Evolutionary conservation across 2,797 vertebrate species (phyloP), one percentile per base, ranked within the genome.

Genomic region (Mionectes olivaceus): DNA sequence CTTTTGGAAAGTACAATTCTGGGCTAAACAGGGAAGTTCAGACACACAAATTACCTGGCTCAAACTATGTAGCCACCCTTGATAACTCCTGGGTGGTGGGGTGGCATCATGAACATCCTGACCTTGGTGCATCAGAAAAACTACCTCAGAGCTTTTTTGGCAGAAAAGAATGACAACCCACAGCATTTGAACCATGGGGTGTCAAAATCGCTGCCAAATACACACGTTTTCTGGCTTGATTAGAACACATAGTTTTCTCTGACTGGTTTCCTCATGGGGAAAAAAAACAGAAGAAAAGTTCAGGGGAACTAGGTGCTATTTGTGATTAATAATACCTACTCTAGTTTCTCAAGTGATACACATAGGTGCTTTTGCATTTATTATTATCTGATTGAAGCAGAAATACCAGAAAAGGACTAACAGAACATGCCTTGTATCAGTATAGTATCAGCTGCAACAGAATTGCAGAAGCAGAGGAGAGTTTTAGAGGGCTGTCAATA

Each of bases 221-320:
- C 18, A 30, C 11, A 27, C 0, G 0, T 47, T 79, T 89, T 68
- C 21, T 71, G 50, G 1, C 68, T 87, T 63, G 14, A 55, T 63
- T 69, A 25, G 50, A 89, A 32, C 3, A 37, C 2, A 0, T 28
- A 11, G 3, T 56, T 79, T 82, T 79, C 37, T 64, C 13, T 53
- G 13, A 7, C 8, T 79, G 19, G 1, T 57, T 59, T 61, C 8
- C 68, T 19, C 5, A 25, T 8, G 5, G 1, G 2, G 9, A 0
- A 52, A 52, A 49, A 52, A 52, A 52, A 7, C 50, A 11, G 35
- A 35, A 24, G 11, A 10, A 30, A 3, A 28, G 21, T 1, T 64
- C 32, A 47, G 13, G 3, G 5, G 2, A 74, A 21, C 19, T 32
- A 50, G 18, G 5, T 56, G 19, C 6, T 77, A 7, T 53, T 70